Conservation (phyloP, 2,113 vertebrate species). For the Echinops telfairi region DNA sequence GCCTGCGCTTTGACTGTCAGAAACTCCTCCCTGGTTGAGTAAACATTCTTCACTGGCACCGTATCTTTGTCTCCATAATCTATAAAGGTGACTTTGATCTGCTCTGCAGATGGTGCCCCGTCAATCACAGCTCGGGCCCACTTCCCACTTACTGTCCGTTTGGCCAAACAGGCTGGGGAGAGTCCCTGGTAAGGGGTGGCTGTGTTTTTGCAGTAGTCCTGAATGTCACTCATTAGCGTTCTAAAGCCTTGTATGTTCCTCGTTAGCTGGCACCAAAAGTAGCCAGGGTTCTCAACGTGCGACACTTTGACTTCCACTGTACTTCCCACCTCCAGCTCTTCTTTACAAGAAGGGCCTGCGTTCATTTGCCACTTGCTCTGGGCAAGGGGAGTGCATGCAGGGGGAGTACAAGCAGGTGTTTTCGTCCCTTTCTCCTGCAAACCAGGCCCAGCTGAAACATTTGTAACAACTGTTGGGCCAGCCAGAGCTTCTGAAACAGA, state of each 20-base stretch:
- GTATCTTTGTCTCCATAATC: conserved; percentile 93
- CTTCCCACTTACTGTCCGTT: conserved; percentile 87
- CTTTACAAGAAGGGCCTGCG: conserved; percentile 34
- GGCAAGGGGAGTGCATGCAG: neutral
- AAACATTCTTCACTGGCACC: conserved; percentile 88
- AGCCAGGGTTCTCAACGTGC: conserved; percentile 89
- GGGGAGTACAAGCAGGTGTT: neutral
- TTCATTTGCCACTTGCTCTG: conserved; percentile 73
- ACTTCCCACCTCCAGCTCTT: conserved; percentile 91
- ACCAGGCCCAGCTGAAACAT: neutral
- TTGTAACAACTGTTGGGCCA: neutral
- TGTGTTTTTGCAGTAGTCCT: conserved; percentile 88
- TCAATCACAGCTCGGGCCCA: conserved; percentile 95
- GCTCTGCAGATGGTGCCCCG: conserved; percentile 76
- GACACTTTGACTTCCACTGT: conserved; percentile 92
- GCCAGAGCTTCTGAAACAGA: neutral
- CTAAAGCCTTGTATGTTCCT: conserved; percentile 85
- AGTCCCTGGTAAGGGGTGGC: conserved; percentile 82
- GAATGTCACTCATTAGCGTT: conserved; percentile 91
- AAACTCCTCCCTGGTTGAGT: conserved; percentile 88
- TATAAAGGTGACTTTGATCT: conserved; percentile 91
- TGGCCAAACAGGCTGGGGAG: conserved; percentile 90
- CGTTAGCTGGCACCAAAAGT: conserved; percentile 96
- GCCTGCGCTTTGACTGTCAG: conserved; percentile 92
- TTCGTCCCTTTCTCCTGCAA: neutral